Conservation (phyloP, 2,113 vertebrate species). For the Coryphaenoides rupestris region DNA sequence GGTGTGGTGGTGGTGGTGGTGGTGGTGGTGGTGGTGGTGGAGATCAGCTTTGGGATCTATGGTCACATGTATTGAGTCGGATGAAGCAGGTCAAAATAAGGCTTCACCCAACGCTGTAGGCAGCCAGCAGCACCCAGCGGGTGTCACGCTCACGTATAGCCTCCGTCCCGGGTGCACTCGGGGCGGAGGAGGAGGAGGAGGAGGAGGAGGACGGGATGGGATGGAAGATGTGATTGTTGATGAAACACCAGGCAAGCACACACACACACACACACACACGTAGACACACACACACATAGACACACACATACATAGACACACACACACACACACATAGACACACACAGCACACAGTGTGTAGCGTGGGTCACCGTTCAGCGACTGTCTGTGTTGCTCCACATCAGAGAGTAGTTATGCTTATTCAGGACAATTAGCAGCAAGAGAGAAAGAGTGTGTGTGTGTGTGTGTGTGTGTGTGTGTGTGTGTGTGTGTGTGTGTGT, state of each 20-base stretch:
- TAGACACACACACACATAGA: too few relatives aligned
- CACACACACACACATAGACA: too few relatives aligned
- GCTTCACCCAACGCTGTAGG: conserved; percentile 44
- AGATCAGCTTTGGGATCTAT: conserved; percentile 65
- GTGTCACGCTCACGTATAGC: too few relatives aligned
- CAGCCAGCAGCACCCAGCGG: conserved; percentile 52
- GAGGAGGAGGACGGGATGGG: too few relatives aligned
- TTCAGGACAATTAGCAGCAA: conserved; percentile 66
- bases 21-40: conserved; percentile 36
- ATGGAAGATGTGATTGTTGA: conserved; percentile 65
- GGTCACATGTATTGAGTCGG: conserved; percentile 43
- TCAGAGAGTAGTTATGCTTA: conserved; percentile 56
- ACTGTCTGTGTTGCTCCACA: too few relatives aligned
- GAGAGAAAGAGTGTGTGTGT: conserved; percentile 67
- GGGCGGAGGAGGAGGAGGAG: conserved; percentile 40
- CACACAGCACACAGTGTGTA: conserved; percentile 8
- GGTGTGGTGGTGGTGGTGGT: conserved; percentile 46
- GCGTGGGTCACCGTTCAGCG: conserved; percentile 43
- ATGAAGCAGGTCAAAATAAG: conserved; percentile 44
- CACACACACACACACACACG: conserved; percentile 3
- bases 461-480: too few relatives aligned
- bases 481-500: too few relatives aligned
- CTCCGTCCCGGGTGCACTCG: neutral
- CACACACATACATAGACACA: conserved; percentile 5
- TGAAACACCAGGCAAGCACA: conserved; percentile 71